Conservation (phyloP, 2,113 vertebrate genomes). For the Xiphophorus hellerii region DNA sequence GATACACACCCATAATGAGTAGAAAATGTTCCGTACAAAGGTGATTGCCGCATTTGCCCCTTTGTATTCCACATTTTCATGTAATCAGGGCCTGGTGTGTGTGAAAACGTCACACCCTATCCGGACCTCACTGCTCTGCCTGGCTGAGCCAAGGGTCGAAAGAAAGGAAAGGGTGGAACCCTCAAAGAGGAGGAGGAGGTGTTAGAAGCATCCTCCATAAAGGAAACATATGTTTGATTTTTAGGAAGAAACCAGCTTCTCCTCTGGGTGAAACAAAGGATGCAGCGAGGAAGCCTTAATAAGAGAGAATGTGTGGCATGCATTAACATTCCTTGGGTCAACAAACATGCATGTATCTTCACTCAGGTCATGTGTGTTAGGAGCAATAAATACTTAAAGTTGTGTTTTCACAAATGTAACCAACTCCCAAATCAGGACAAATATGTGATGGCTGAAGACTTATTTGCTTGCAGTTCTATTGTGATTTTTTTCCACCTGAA, state of each 20-base stretch:
- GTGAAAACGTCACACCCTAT: slow-evolving; percentile 44
- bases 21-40: neutral
- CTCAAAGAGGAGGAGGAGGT: slow-evolving; percentile 53
- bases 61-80: slow-evolving; percentile 29
- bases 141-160: slow-evolving; percentile 27
- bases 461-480: neutral
- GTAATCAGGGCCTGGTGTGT: slow-evolving; percentile 37
- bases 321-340: slow-evolving; percentile 21
- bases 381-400: neutral
- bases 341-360: neutral
- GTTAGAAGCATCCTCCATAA: slow-evolving; percentile 71
- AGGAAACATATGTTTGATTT: slow-evolving; percentile 74
- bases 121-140: slow-evolving; percentile 42
- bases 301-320: slow-evolving; percentile 48
- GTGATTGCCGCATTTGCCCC: neutral
- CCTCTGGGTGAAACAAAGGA: slow-evolving; percentile 51
- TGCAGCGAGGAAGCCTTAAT: slow-evolving; percentile 59
- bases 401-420: neutral
- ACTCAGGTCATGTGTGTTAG: neutral
- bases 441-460: neutral
- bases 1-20: slow-evolving; percentile 25
- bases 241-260: slow-evolving; percentile 60
- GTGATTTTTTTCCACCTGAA: neutral
- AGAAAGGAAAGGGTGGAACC: slow-evolving; percentile 69
- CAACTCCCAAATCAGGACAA: neutral